Evolutionary conservation across 2,113 vertebrate species (phyloP).

Genomic region (Crotalus viridis): DNA sequence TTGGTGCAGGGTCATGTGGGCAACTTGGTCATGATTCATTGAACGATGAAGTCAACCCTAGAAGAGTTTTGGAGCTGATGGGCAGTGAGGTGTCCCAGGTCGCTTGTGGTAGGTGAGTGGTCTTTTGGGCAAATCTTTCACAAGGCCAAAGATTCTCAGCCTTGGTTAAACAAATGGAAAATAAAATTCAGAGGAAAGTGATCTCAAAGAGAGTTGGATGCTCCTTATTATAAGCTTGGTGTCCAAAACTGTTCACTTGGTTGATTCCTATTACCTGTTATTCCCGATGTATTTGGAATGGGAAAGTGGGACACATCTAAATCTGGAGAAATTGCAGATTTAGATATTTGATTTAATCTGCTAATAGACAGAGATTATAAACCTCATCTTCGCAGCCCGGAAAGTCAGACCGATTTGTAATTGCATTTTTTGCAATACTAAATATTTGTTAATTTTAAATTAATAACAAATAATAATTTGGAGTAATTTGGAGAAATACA

Average conservation of each 20-base stretch:
- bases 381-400: background rate
- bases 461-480: background rate
- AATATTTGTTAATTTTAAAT: background rate
- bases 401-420: background rate
- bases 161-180: background rate
- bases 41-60: slow-evolving; percentile 84
- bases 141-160: background rate
- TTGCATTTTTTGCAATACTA: no score
- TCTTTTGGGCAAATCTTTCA: background rate
- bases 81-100: slow-evolving; percentile 91
- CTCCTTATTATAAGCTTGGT: background rate
- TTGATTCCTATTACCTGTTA: background rate
- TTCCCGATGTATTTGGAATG: background rate
- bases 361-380: background rate
- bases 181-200: no score
- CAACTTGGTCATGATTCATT: slow-evolving; percentile 88
- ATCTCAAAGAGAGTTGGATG: background rate
- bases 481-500: background rate
- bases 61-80: slow-evolving; percentile 89
- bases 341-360: background rate
- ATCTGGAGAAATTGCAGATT: background rate
- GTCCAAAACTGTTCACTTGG: background rate
- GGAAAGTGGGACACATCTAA: background rate
- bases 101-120: slow-evolving; percentile 84
- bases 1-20: slow-evolving; percentile 83